A percentile compares a stretch with the other conserved stretches of the same genome.
Evolutionary conservation across 2,888 invertebrate genomes (phyloP).

Genomic region (Mimumesa dahlbomi): DNA sequence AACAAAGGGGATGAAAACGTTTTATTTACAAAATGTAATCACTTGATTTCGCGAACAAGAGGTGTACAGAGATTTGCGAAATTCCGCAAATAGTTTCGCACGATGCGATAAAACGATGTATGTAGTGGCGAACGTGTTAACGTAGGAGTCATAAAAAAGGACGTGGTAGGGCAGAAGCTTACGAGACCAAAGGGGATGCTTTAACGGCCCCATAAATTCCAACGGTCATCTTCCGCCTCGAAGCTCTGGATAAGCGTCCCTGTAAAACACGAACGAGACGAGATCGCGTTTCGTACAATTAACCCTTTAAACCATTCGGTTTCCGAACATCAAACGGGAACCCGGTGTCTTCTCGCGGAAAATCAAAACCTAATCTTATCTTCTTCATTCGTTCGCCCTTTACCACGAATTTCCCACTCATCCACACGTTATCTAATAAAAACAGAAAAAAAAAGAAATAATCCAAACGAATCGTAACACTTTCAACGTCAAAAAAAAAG

Average conservation of each 20-base stretch:
- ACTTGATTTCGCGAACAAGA: too few species aligned
- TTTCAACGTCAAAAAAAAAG: too few species aligned
- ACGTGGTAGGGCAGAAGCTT: conserved; percentile 65
- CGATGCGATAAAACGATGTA: conserved; percentile 51
- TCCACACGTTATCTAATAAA: too few species aligned
- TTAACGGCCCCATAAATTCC: conserved; percentile 77
- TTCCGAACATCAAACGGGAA: conserved; percentile 11
- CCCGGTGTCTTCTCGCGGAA: neutral
- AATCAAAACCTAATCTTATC: neutral
- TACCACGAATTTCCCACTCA: too few species aligned
- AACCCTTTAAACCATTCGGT: conserved; percentile 59
- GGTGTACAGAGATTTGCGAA: conserved; percentile 40
- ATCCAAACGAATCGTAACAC: too few species aligned
- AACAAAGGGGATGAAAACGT: too few species aligned
- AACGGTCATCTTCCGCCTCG: conserved; percentile 76
- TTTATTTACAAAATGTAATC: too few species aligned
- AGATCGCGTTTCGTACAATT: conserved; percentile 63
- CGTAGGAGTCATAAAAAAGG: conserved; percentile 71
- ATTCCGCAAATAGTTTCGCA: conserved; percentile 56
- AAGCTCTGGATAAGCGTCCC: conserved; percentile 71
- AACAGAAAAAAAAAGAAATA: too few species aligned
- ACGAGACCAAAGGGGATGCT: conserved; percentile 69
- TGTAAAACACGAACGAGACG: conserved; percentile 62
- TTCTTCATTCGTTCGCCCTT: neutral
- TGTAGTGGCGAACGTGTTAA: conserved; percentile 68